Evolutionary conservation across 2,888 invertebrate species (phyloP).

Genomic region (Cephus runcator): DNA sequence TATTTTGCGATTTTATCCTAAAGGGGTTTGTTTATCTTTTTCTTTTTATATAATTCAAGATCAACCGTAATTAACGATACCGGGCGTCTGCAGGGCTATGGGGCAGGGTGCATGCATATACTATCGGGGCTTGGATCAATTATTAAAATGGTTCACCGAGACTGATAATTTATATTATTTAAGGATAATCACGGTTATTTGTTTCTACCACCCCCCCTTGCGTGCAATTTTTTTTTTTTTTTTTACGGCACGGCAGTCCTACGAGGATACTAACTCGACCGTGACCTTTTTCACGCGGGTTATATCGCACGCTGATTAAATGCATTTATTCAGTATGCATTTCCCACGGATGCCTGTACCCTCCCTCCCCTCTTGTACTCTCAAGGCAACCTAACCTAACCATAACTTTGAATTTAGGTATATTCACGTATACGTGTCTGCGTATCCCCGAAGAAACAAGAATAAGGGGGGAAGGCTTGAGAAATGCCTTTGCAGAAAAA

Average conservation of each 20-base stretch:
- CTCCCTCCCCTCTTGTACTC: constrained; percentile 8
- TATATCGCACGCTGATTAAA: background rate
- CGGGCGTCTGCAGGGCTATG: too few relatives aligned
- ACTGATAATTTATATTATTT: background rate
- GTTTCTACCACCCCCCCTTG: too few relatives aligned
- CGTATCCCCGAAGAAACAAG: background rate
- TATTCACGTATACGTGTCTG: background rate
- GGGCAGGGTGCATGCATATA: background rate
- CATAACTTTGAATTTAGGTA: background rate
- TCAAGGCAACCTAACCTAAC: background rate
- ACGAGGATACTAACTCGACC: background rate
- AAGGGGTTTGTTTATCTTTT: too few relatives aligned
- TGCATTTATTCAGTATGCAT: constrained; percentile 10
- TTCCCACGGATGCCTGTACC: constrained; percentile 13
- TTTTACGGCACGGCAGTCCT: background rate
- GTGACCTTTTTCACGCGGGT: background rate
- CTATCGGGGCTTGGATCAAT: background rate
- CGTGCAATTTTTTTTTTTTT: too few relatives aligned
- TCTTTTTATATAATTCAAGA: too few relatives aligned
- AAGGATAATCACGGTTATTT: background rate
- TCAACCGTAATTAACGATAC: too few relatives aligned
- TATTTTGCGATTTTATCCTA: too few relatives aligned
- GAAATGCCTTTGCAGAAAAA: background rate
- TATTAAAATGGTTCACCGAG: background rate
- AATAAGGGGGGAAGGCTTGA: constrained; percentile 3